Base-by-base conservation (phyloP, 2,888 invertebrate species). In the Aphidoletes aphidimyza region DNA sequence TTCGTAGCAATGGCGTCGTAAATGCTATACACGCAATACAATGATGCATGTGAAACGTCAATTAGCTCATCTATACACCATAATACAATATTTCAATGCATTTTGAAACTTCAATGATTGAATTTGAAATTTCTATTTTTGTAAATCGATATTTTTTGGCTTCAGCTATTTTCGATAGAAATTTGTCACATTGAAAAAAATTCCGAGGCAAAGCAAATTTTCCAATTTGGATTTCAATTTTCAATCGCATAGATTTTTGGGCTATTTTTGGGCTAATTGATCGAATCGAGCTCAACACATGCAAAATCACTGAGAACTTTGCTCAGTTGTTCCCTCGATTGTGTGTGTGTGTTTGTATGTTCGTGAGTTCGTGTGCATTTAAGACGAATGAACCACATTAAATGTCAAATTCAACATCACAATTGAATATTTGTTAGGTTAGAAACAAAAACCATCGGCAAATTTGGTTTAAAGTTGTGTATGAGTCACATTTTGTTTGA, bases 401-500 rank as follows among this genome's bases (percentile, higher is more conserved):
- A 22, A 54, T 54, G 54, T 54, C 54, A 54, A 54, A 17, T 47
- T 11, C 11, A 39, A 39, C 5, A 8, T 39, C 2, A 3, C 17
- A 19, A 14, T 2, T 47, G 47, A 22, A 54, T 54, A 1, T n/a
- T 22, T 54, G 2, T 54, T 3, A 54, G 69, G 69, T 69, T 69
- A 69, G 30, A 30, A 14, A 0, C 30, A n/a, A n/a, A n/a, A n/a
- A n/a, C n/a, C n/a, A 30, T 69, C 69, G 69, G 30, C 34, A 69
- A 14, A 14, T 69, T 69, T 19, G 9, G 30, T n/a, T n/a, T n/a
- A n/a, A n/a, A n/a, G n/a, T n/a, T n/a, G n/a, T n/a, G n/a, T n/a
- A n/a, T 69, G 69, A 69, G 26, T 69, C 69, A 69, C 69, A n/a
- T 69, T 69, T 30, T 69, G 30, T 22, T 69, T 69, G 69, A 69